Percentiles rank a stretch among this genome's conserved stretches.
phyloP scores from a whole-genome alignment of 1,140 invertebrate species.

The Dendroctonus valens region DNA sequence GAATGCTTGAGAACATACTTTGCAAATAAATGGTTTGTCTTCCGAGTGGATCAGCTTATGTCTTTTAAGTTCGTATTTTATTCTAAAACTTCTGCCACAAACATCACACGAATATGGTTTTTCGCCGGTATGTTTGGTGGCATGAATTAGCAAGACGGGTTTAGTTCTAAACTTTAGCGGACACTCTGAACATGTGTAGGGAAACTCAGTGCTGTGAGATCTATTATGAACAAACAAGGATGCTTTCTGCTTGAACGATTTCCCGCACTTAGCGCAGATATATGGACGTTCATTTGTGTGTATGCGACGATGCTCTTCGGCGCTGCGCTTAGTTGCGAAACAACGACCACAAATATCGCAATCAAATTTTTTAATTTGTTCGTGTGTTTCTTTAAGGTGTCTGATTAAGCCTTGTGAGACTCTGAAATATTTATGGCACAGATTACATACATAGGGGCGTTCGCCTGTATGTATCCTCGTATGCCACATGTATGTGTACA shows the following conservation, averaged over 20 bases:
- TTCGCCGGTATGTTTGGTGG: constrained; percentile 65
- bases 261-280: constrained; percentile 59
- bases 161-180: constrained; percentile 60
- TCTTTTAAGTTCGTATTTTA: constrained; percentile 56
- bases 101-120: constrained; percentile 63
- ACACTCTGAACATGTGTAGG: constrained; percentile 63
- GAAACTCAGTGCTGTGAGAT: constrained; percentile 57
- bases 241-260: constrained; percentile 58
- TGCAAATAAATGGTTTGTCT: constrained; percentile 55
- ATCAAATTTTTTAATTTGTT: constrained; percentile 58
- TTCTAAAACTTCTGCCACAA: constrained; percentile 54
- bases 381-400: constrained; percentile 65
- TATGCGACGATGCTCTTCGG: constrained; percentile 51
- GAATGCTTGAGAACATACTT: constrained; percentile 50
- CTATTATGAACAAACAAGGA: constrained; percentile 57
- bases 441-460: constrained; percentile 68
- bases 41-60: constrained; percentile 55
- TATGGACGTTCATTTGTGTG: constrained; percentile 55
- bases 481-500: constrained; percentile 62
- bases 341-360: constrained; percentile 57
- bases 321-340: constrained; percentile 55
- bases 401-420: constrained; percentile 60
- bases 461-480: constrained; percentile 69
- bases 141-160: constrained; percentile 58
- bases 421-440: constrained; percentile 73